phyloP scores from a whole-genome alignment of 2,113 vertebrate species.

The Puntigrus tetrazona region DNA sequence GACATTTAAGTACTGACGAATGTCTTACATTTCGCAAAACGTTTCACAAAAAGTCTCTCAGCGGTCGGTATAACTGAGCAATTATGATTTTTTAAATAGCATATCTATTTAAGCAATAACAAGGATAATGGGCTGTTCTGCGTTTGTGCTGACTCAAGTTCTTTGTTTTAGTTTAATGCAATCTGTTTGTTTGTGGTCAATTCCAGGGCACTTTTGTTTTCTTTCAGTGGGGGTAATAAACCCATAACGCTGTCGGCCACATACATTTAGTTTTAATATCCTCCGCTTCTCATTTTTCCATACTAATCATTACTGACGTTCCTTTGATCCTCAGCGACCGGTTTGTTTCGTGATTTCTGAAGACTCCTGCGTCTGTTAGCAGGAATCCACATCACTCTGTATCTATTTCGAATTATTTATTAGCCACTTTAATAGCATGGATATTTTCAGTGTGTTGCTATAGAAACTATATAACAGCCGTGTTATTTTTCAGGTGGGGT shows the following conservation, averaged over 20 bases:
- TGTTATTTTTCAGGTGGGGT: conserved; percentile 57
- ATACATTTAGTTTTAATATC: neutral
- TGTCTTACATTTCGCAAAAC: neutral
- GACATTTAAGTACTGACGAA: neutral
- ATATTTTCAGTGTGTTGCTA: conserved; percentile 62
- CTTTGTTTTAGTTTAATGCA: conserved; percentile 9
- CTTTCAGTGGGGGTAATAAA: conserved; percentile 10
- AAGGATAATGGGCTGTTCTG: neutral
- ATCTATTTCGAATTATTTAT: conserved; percentile 10
- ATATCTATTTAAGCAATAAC: conserved; percentile 20
- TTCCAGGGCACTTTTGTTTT: neutral
- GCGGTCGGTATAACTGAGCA: neutral
- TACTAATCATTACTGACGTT: conserved; percentile 1
- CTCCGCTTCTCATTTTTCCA: conserved; percentile 3
- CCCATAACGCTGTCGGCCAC: neutral
- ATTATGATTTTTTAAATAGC: neutral
- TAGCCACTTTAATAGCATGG: conserved; percentile 23
- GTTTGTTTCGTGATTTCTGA: neutral
- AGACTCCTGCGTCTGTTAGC: neutral
- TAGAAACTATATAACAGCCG: conserved; percentile 66
- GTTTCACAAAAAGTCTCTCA: neutral
- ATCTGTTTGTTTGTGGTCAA: conserved; percentile 14
- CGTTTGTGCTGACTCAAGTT: neutral
- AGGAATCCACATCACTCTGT: neutral
- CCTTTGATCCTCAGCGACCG: neutral